Evolutionary conservation across 2,888 invertebrate genomes (phyloP), one percentile per base, ranked within the genome.

Genomic region (Andrena praecox): DNA sequence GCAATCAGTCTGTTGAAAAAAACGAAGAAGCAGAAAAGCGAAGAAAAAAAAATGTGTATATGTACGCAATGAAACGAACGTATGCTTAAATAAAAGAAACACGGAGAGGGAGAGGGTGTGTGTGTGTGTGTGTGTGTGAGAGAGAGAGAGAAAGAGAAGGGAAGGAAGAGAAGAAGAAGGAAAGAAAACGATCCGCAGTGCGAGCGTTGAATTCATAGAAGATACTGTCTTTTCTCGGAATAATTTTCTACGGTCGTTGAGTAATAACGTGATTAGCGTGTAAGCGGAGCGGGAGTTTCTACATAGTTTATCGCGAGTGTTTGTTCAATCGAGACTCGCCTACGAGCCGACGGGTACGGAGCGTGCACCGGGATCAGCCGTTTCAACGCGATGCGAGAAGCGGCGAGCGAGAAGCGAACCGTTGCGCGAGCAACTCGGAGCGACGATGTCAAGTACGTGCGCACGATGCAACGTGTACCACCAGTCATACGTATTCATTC

Each of bases 401-500:
- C 42, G 42, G 35, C 35, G 12, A 35, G 35, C 35, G 35, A 35
- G 35, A 20, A 20, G 20, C 35, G 35, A 10, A 35, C 2, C 10
- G 35, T 3, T 75, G 70, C 56, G 52, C 42, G 29, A 52, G 48
- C 63, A 70, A 72, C 74, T 82, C 56, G 60, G 56, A 60, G 69
- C 52, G 63, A 64, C 50, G 72, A 78, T 69, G 79, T 42, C 31
- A 42, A 59, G 68, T 69, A 82, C 67, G 48, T 71, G 50, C 70
- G 69, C 70, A 83, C 64, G 48, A 56, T 76, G 69, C 67, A 76
- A 83, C 75, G 67, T 83, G 80, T 84, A 86, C 86, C 86, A 83
- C 84, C 86, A 86, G 77, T 86, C 78, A 86, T 86, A 84, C 77
- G 84, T 84, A 86, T 86, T 86, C 86, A 82, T 85, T 73, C 52